Evolutionary conservation across 2,888 invertebrate genomes (phyloP).

Genomic region (Hartigia nigra): DNA sequence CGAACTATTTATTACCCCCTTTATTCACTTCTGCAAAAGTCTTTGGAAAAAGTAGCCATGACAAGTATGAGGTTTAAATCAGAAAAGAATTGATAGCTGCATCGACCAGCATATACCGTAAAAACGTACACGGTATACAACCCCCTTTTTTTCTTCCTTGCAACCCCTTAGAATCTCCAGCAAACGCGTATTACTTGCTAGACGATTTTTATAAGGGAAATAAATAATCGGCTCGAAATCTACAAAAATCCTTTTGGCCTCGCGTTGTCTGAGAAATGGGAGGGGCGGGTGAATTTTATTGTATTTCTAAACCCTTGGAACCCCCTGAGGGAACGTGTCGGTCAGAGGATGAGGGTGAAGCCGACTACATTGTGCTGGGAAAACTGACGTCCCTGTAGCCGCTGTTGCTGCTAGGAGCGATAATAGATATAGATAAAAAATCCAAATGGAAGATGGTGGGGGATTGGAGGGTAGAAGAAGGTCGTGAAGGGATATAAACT

Average conservation of each 20-base stretch:
- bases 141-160: neutral
- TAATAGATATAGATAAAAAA: slow-evolving; percentile 2
- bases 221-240: slow-evolving; percentile 50
- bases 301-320: slow-evolving; percentile 36
- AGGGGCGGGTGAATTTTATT: slow-evolving; percentile 45
- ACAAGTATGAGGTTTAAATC: neutral
- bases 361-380: neutral
- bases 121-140: neutral
- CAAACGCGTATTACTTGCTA: slow-evolving; percentile 11
- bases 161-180: neutral
- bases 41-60: neutral
- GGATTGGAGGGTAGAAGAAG: slow-evolving; percentile 7
- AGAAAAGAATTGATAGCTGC: neutral
- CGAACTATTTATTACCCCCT: neutral
- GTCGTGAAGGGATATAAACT: slow-evolving; percentile 34
- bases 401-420: neutral
- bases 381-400: neutral
- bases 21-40: neutral
- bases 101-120: neutral
- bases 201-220: slow-evolving; percentile 42
- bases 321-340: slow-evolving; percentile 16
- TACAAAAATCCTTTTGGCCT: slow-evolving; percentile 25
- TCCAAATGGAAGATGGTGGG: neutral
- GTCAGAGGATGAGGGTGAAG: slow-evolving; percentile 1
- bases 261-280: slow-evolving; percentile 28